phyloP scores from a whole-genome alignment of 2,113 vertebrate species.

The Corythaeola cristata region DNA sequence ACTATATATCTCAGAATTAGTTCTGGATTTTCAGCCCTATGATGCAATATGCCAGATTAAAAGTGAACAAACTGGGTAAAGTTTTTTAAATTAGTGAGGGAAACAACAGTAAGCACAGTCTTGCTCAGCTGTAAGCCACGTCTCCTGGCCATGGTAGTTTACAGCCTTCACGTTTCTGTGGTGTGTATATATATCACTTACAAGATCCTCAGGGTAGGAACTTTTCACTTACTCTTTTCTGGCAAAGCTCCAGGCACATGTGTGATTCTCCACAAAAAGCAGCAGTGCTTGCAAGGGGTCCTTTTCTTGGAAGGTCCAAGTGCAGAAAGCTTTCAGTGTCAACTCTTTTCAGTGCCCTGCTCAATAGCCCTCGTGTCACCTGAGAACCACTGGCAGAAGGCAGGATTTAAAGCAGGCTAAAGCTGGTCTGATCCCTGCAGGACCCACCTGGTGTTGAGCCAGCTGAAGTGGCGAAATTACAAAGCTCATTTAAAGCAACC shows the following conservation, averaged over 20 bases:
- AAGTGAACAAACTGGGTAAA: not conserved
- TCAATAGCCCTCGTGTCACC: not conserved
- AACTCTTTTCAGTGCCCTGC: not conserved
- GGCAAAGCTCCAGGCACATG: not conserved
- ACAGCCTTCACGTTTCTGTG: not conserved
- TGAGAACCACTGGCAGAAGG: not conserved
- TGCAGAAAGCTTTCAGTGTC: not conserved
- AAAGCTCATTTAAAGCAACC: conserved; percentile 1
- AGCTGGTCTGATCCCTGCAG: conserved; percentile 3
- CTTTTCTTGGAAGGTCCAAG: not conserved
- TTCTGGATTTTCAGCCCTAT: not conserved
- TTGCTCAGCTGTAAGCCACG: not conserved
- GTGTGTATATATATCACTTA: not conserved
- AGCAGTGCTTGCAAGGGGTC: not conserved
- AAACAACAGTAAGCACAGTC: not conserved
- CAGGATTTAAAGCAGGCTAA: not conserved
- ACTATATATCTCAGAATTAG: not conserved
- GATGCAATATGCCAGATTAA: not conserved
- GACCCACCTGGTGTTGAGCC: not conserved
- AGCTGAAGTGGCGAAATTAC: not conserved
- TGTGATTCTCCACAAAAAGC: not conserved
- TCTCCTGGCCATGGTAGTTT: not conserved
- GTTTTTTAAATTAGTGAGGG: not conserved
- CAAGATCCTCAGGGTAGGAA: not conserved
- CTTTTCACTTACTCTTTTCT: not conserved